Percentiles rank a stretch among this genome's conserved stretches.
phyloP scores from a whole-genome alignment of 2,797 vertebrate species.

The Ambastaia sidthimunki region DNA sequence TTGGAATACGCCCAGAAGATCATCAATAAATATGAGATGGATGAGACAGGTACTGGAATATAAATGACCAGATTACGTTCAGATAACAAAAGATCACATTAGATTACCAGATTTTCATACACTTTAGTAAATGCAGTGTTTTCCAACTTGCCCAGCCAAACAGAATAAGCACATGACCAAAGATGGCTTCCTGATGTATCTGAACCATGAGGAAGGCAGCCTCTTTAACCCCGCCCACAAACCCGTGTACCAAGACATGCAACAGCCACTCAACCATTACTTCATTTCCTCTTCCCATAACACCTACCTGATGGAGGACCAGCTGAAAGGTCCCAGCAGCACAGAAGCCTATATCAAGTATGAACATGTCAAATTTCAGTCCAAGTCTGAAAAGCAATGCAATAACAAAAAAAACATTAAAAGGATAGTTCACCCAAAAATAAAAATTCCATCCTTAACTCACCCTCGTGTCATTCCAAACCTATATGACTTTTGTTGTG shows the following conservation, averaged over 20 bases:
- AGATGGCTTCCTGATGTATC: conserved; percentile 93
- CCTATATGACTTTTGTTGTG: neutral
- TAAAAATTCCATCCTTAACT: too few species aligned
- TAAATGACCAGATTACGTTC: neutral
- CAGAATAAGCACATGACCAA: conserved; percentile 83
- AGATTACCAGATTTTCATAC: neutral
- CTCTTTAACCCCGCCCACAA: conserved; percentile 84
- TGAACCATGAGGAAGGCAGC: conserved; percentile 82
- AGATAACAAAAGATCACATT: neutral
- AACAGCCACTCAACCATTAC: conserved; percentile 90
- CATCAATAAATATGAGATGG: conserved; percentile 89
- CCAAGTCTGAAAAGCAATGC: neutral
- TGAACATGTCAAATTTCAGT: neutral
- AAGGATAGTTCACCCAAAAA: too few species aligned
- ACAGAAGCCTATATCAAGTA: conserved; percentile 96
- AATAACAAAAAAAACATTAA: neutral
- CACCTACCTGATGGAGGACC: conserved; percentile 95
- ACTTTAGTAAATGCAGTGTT: neutral
- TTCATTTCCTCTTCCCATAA: conserved; percentile 97
- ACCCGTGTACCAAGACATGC: conserved; percentile 92
- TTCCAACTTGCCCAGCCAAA: conserved; percentile 78
- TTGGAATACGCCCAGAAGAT: conserved; percentile 76
- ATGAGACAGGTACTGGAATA: conserved; percentile 78
- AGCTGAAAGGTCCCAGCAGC: conserved; percentile 94
- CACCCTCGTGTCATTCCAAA: too few species aligned